These are phyloP conservation scores for Tetramorium bicarinatum DNA, from an alignment of 2,888 invertebrate species.

Conservation along the genomic window DNA sequence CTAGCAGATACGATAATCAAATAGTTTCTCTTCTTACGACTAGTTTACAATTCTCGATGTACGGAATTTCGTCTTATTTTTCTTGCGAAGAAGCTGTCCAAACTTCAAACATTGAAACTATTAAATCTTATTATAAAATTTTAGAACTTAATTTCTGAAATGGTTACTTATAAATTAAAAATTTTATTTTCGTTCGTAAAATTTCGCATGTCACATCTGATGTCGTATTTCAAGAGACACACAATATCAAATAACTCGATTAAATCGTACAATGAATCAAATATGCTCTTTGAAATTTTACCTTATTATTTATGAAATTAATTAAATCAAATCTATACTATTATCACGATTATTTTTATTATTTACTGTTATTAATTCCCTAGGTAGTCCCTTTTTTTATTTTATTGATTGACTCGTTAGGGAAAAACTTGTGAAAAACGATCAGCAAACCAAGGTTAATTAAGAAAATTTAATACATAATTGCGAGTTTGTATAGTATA, in stretches of 20 bases:
- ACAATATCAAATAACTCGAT: conserved; percentile 16
- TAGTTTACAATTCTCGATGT: neutral
- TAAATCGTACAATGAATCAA: neutral
- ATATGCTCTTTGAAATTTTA: neutral
- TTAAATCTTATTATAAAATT: neutral
- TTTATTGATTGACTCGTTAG: neutral
- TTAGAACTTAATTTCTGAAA: neutral
- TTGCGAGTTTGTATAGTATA: neutral
- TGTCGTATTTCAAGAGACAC: neutral
- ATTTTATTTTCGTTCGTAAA: neutral
- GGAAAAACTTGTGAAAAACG: neutral
- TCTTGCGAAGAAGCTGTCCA: neutral
- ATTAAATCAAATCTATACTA: neutral
- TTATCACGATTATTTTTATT: neutral
- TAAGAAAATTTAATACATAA: neutral
- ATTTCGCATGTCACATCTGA: neutral
- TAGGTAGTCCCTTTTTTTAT: neutral
- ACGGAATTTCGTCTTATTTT: neutral
- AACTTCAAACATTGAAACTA: neutral
- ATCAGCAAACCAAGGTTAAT: neutral
- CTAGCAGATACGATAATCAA: conserved; percentile 12
- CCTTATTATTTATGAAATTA: neutral
- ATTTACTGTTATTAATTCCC: neutral
- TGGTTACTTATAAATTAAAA: neutral
- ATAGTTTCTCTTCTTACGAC: neutral